Conservation (phyloP, 2,113 vertebrate genomes). For the Ranitomeya imitator region DNA sequence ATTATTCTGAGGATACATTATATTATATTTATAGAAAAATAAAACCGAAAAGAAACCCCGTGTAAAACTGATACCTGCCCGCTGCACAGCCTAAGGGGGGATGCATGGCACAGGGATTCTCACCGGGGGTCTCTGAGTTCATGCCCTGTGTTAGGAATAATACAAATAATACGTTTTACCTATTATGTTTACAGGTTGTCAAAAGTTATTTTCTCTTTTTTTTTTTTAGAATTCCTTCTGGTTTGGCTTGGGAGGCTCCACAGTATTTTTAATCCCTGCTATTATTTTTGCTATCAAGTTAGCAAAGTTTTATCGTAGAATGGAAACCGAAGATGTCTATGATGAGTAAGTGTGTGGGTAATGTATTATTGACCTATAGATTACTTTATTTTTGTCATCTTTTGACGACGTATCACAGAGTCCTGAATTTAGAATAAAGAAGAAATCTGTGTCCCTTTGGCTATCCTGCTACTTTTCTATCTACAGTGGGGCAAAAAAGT, state of each 20-base stretch:
- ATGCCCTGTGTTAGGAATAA: no score
- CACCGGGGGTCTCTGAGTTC: no score
- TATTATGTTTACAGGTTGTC: no score
- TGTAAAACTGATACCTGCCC: no score
- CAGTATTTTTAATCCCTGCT: conserved; percentile 85
- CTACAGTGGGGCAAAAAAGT: no score
- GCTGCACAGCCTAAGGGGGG: no score
- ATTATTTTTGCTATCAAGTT: conserved; percentile 89
- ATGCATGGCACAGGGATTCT: no score
- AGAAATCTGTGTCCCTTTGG: background rate
- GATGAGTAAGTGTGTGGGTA: conserved; percentile 85
- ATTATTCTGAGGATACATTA: no score
- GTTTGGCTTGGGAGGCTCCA: conserved; percentile 90
- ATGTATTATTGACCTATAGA: background rate
- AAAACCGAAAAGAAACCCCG: no score
- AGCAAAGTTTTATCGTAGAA: conserved; percentile 92
- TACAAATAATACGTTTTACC: background rate
- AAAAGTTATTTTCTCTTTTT: background rate
- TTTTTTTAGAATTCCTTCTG: conserved; percentile 89
- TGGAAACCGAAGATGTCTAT: conserved; percentile 97
- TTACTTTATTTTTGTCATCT: background rate
- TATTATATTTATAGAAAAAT: no score
- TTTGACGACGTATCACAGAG: no score
- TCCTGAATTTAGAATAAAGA: background rate
- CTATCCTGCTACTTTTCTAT: background rate